A percentile compares a stretch with the other conserved stretches of the same genome.
These are phyloP conservation scores for Fulica atra DNA, from an alignment of 2,113 vertebrate genomes.

Conservation along the genomic window DNA sequence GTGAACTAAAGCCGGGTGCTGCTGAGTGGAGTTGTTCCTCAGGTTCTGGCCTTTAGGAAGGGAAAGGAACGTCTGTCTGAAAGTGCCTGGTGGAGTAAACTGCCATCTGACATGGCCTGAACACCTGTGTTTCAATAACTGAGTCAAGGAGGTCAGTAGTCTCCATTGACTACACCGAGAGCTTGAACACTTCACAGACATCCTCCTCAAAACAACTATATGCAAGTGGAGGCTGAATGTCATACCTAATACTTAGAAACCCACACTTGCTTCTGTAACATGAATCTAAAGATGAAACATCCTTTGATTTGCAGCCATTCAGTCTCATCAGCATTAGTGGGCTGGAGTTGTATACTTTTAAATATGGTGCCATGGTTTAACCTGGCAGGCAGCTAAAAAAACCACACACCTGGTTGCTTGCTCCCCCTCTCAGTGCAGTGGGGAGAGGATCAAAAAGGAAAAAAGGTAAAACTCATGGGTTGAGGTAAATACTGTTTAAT, in stretches of 20 bases:
- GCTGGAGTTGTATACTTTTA: neutral
- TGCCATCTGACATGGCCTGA: neutral
- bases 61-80: neutral
- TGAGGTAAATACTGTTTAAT: no score
- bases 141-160: fast-evolving
- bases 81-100: neutral
- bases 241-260: neutral
- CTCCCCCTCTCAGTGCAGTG: no score
- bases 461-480: no score
- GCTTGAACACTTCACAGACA: neutral
- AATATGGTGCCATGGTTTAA: neutral
- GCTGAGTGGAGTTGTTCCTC: neutral
- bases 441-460: no score
- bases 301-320: neutral
- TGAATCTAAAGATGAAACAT: neutral
- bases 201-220: neutral
- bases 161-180: neutral
- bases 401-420: no score
- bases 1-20: neutral
- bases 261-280: neutral
- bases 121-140: neutral
- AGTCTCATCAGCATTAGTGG: neutral
- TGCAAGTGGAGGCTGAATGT: neutral
- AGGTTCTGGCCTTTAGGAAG: neutral
- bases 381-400: no score